Percentiles rank a stretch among this genome's conserved stretches.
Conservation (phyloP, 2,113 vertebrate species). For the Pelusios castaneus region DNA sequence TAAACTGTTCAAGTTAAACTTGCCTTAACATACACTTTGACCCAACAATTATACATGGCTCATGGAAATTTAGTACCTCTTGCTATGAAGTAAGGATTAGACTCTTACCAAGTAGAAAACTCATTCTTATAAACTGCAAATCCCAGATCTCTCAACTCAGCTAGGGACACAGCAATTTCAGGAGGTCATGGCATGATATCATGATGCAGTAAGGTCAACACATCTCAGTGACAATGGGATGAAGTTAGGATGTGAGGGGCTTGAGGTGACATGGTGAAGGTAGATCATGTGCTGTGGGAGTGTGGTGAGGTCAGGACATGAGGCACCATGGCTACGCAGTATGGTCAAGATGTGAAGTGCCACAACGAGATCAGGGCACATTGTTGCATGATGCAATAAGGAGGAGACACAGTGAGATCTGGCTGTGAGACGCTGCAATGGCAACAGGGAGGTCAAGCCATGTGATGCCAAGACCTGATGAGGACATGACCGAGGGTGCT, state of each 20-base stretch:
- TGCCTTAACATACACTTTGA: not conserved
- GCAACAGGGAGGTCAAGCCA: no score
- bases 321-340: not conserved
- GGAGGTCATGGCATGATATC: not conserved
- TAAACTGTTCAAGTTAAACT: not conserved
- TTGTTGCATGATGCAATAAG: not conserved
- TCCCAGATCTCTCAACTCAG: not conserved
- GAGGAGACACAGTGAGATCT: no score
- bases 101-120: not conserved
- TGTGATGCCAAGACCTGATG: not conserved
- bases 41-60: not conserved
- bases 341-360: not conserved
- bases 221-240: not conserved
- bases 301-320: not conserved
- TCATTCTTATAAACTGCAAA: not conserved
- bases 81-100: not conserved
- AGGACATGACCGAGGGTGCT: not conserved
- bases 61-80: not conserved
- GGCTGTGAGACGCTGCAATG: no score
- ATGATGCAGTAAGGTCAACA: not conserved
- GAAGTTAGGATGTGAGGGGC: not conserved
- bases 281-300: not conserved
- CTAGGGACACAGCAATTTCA: not conserved
- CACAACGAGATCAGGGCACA: not conserved
- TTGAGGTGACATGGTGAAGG: not conserved